phyloP scores from a whole-genome alignment of 2,888 invertebrate genomes.

The Coelinius sp. region DNA sequence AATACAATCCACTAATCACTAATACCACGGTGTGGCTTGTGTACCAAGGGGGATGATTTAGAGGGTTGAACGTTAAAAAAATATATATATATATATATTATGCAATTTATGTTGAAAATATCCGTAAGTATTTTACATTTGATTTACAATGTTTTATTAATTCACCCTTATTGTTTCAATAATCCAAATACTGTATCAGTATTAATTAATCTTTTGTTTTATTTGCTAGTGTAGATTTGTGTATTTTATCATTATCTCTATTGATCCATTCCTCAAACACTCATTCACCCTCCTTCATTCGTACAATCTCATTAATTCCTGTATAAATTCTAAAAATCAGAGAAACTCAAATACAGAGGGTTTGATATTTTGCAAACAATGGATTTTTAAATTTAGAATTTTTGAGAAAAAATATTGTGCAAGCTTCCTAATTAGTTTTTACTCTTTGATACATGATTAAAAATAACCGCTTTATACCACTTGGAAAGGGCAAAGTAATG shows the following conservation, averaged over 20 bases:
- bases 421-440: not conserved
- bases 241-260: constrained; percentile 17
- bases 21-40: constrained; percentile 51
- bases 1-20: constrained; percentile 68
- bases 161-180: not conserved
- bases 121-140: constrained; percentile 28
- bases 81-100: not conserved
- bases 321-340: not conserved
- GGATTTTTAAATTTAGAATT: not conserved
- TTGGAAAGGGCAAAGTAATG: not conserved
- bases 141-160: not conserved
- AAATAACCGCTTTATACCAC: not conserved
- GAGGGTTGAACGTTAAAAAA: not conserved
- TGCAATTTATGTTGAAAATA: not conserved
- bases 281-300: constrained; percentile 16
- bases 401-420: not conserved
- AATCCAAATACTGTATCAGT: constrained; percentile 20
- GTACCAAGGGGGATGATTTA: not conserved
- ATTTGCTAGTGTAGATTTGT: constrained; percentile 27
- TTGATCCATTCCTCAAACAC: constrained; percentile 31
- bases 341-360: not conserved
- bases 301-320: constrained; percentile 6
- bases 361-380: not conserved
- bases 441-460: too few species aligned
- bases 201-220: constrained; percentile 32